Base-by-base conservation (phyloP, 2,797 vertebrate genomes). In the Knipowitschia caucasica region DNA sequence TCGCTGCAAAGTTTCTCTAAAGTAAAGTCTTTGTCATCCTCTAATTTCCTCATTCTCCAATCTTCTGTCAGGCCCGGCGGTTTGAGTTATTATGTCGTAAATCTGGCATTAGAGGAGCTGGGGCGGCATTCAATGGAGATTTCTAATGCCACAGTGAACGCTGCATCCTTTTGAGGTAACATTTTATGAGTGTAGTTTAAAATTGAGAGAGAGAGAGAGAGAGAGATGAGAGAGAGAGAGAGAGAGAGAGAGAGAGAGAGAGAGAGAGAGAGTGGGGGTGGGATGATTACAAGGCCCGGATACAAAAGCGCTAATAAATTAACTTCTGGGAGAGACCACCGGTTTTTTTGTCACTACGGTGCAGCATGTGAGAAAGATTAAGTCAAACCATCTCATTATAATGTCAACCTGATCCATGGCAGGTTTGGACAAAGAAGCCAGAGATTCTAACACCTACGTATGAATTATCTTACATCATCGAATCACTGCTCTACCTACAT, bases 11-110 rank as follows among this genome's bases (percentile, higher is more conserved):
- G 10, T 29, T 29, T 29, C 43, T 10, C 25, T n/a, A n/a, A n/a
- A 11, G 7, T 4, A 11, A 10, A 8, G 26, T 17, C 26, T 18
- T 29, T 46, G 44, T 46, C 9, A 12, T n/a, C 25, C 15, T 4
- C n/a, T 17, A 45, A 45, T 45, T 45, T 25, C n/a, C 2, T 2
- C 43, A 26, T 29, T 15, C 9, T 12, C 44, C 4, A 5, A 7
- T 46, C 26, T 46, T 5, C 12, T 4, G 42, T 26, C 24, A 44
- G n/a, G 15, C 30, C 11, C 20, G 40, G 7, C 26, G 3, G 15
- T 62, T 50, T 59, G 25, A 58, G 58, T 63, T 44, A 45, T 71
- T 2, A 30, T 11, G 26, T 20, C n/a, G 9, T 30, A 46, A 46
- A 46, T 46, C 15, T 5, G 10, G 15, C 26, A 29, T 46, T 18